phyloP scores from a whole-genome alignment of 1,140 invertebrate species.

The Drosophila pseudoananassae region DNA sequence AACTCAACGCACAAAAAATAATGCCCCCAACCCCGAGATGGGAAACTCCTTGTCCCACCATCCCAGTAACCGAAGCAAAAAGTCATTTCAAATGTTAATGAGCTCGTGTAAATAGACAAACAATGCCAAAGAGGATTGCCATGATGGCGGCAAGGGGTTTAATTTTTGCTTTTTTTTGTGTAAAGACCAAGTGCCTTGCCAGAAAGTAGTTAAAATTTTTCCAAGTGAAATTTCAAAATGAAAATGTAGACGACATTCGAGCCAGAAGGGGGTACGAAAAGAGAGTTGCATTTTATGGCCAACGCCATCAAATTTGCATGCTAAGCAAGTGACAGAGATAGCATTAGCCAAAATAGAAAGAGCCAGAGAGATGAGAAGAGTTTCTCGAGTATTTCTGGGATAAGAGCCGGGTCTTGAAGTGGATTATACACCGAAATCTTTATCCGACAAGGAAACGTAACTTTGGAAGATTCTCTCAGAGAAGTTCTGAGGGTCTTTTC shows the following conservation, averaged over 20 bases:
- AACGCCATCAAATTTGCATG: conserved; percentile 75
- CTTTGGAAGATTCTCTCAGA: conserved; percentile 9
- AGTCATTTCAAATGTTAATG: conserved; percentile 83
- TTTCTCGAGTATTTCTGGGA: conserved; percentile 1
- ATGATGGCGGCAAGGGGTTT: background rate
- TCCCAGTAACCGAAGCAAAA: conserved; percentile 49
- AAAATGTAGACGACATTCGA: conserved; percentile 47
- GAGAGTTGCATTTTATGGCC: conserved; percentile 63
- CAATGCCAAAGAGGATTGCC: conserved; percentile 63
- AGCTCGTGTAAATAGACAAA: conserved; percentile 82
- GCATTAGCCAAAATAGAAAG: background rate
- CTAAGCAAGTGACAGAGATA: conserved; percentile 62
- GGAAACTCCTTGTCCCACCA: conserved; percentile 2
- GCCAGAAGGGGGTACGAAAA: conserved; percentile 9
- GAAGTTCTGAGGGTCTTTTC: conserved; percentile 14
- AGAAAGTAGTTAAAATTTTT: conserved; percentile 77
- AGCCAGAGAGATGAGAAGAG: background rate
- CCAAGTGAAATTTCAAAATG: conserved; percentile 75
- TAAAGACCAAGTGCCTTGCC: conserved; percentile 42
- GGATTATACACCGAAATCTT: conserved; percentile 41
- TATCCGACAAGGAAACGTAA: conserved; percentile 18
- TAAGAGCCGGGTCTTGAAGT: conserved; percentile 29
- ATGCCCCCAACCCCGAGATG: background rate
- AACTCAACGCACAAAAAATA: conserved; percentile 57
- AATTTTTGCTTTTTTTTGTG: conserved; percentile 5